Base-by-base conservation (phyloP, 2,888 invertebrate species). In the Gymnosoma rotundatum region DNA sequence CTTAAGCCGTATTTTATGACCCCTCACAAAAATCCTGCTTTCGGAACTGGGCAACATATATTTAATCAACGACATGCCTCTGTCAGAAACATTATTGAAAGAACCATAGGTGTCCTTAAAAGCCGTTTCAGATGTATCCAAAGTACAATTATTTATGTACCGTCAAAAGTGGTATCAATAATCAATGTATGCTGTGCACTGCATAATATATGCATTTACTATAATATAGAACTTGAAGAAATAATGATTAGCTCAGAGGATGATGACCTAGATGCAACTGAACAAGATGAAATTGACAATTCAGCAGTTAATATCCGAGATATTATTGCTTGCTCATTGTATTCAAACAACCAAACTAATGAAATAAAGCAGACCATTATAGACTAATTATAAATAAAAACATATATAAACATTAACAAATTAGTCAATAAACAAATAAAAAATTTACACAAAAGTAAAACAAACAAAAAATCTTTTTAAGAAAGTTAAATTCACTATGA, bases 11-110 rank as follows among this genome's bases (percentile, higher is more conserved):
- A 69, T 38, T 14, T 66, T 0, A 50, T 66, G 66, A 66, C 66
- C 14, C 69, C 69, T 10, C 56, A 54, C 18, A 50, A 38, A 50
- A 64, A 48, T 45, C 69, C 69, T 38, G 9, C 3, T 42, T 69
- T 18, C 16, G 56, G 42, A 7, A 32, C 56, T 21, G n/a, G 6
- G 10, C 54, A 56, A 8, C 70, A 58, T 10, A 70, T 16, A 1
- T 70, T 45, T 14, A 70, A 58, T 18, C 36, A 25, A 18, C 38
- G 20, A 38, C 52, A 67, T 38, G 38, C 52, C 20, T 36, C 67
- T 8, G 70, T 21, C 18, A 56, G 58, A 9, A 70, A 70, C 8
- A 25, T 70, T 45, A 42, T 70, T 14, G 70, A 70, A 25, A 70
- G 58, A n/a, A 70, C 58, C 8, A 70, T 70, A 36, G 52, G 67